Base-by-base conservation (phyloP, 2,797 vertebrate species). In the Eurystomus glaucurus region DNA sequence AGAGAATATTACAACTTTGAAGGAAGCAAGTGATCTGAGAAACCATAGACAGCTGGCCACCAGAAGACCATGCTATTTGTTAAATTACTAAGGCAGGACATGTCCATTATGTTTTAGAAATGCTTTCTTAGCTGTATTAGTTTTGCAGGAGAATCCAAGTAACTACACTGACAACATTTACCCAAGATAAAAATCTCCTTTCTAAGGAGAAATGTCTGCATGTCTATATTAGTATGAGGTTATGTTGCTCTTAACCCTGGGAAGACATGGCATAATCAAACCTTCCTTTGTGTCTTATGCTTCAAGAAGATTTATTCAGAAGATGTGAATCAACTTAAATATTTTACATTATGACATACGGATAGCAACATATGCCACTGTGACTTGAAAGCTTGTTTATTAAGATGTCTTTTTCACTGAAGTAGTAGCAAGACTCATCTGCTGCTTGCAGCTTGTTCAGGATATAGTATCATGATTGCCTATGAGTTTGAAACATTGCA, bases 161-260 rank as follows among this genome's bases (percentile, higher is more conserved):
- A 18, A 58, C 19, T 57, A 37, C 4, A 17, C 1, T 58, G n/a
- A 37, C 18, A 64, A n/a, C 14, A 64, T 55, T 60, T 82, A 85
- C 21, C 26, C 2, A 1, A 61, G 26, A 77, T 11, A 52, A 3
- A 0, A 48, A 71, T 79, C 25, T 75, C 15, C 7, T 11, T 22
- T 48, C 33, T 58, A 50, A 60, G 12, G 35, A 71, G 45, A 88
- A 72, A 88, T 52, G 12, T 26, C 62, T 90, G 16, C 9, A 39
- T 35, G 18, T 43, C 39, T 57, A 0, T 61, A 45, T 41, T 61
- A 83, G 10, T 3, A 13, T 43, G 22, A 85, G 19, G 19, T 33
- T 76, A 41, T 29, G 19, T 62, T 71, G 52, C 19, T 85, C 37
- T 75, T 88, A 58, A 64, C 5, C 22, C 19, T 46, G 58, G 18